These are phyloP conservation scores for Rambutsinella grinnellia DNA, from an alignment of 2,888 invertebrate species.

Conservation along the genomic window DNA sequence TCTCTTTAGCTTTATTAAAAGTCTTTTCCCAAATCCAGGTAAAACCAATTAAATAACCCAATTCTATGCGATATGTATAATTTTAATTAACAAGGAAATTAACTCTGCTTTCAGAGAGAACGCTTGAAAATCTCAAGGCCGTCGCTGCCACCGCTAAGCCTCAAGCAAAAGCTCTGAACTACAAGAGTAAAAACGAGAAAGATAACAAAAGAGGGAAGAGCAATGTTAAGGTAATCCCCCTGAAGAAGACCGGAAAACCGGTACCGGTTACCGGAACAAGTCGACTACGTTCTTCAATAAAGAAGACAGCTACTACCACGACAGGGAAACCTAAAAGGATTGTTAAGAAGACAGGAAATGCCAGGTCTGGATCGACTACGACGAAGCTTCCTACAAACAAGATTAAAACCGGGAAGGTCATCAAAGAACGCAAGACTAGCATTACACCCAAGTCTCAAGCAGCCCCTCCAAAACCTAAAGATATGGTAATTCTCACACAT, in stretches of 20 bases:
- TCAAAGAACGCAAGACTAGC: not conserved
- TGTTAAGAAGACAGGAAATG: not conserved
- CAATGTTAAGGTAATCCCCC: too few relatives aligned
- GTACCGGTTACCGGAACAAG: not conserved
- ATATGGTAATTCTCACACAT: constrained; percentile 21
- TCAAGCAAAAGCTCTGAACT: not conserved
- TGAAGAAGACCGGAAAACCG: not conserved
- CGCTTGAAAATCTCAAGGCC: not conserved
- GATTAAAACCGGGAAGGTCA: not conserved
- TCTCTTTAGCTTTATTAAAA: constrained; percentile 7
- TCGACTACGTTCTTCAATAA: not conserved
- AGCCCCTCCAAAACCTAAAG: not conserved
- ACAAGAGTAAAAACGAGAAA: not conserved
- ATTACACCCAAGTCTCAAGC: not conserved
- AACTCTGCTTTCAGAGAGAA: too few relatives aligned
- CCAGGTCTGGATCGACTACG: constrained; percentile 4
- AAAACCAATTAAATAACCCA: not conserved
- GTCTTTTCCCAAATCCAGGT: constrained; percentile 23
- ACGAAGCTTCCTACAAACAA: not conserved
- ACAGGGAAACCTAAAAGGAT: not conserved
- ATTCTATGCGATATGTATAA: not conserved
- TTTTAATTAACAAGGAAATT: too few relatives aligned
- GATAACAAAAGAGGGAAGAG: not conserved
- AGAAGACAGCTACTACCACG: not conserved
- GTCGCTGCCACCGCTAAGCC: not conserved